These are phyloP conservation scores for Rallus limicola DNA, from an alignment of 2,113 vertebrate genomes.

Conservation along the genomic window DNA sequence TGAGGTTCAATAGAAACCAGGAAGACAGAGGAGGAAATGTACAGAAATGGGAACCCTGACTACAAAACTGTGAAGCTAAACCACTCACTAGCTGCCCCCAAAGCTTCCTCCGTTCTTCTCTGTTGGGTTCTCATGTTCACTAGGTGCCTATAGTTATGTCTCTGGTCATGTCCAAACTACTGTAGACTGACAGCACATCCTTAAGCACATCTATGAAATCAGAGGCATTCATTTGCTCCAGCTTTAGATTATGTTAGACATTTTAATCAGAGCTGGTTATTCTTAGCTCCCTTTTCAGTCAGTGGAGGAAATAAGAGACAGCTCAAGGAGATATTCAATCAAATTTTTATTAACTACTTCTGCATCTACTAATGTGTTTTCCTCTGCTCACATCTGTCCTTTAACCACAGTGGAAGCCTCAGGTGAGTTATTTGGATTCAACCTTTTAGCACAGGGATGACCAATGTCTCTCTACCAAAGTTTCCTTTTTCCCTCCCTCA, in stretches of 20 bases:
- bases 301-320: background rate
- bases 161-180: background rate
- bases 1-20: background rate
- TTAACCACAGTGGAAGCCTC: background rate
- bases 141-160: background rate
- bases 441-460: background rate
- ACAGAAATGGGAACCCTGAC: background rate
- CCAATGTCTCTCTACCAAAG: background rate
- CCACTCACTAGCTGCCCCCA: background rate
- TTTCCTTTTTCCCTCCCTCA: background rate
- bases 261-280: background rate
- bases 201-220: background rate
- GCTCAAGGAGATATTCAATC: background rate
- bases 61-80: background rate
- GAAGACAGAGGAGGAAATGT: background rate
- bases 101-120: background rate
- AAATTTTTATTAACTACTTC: background rate
- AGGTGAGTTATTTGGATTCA: background rate
- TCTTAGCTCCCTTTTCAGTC: background rate
- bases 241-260: background rate
- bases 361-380: background rate
- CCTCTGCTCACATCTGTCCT: background rate
- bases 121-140: background rate
- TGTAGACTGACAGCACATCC: background rate
- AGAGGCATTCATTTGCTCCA: background rate